Evolutionary conservation across 1,140 invertebrate genomes (phyloP), one percentile per base, ranked within the genome.

Genomic region (Anoplolepis gracilipes): DNA sequence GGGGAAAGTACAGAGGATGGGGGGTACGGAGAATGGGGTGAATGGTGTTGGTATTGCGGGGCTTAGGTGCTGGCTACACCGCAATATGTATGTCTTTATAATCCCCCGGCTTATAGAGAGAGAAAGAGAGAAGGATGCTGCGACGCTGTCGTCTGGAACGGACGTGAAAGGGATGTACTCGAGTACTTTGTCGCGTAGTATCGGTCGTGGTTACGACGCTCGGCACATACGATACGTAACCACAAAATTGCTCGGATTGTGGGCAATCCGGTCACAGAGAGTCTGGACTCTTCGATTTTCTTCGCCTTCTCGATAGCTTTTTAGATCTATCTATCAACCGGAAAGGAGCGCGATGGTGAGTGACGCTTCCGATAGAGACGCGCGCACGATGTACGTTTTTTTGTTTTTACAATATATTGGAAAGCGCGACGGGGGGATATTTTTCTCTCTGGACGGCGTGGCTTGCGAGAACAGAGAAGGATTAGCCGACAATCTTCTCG

Each of bases 31-130:
- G 73, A 22, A 33, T 55, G 42, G 75, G 42, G 64, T 84, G 67
- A 36, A 42, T 61, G 16, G 30, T 42, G 62, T 59, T 59, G 64
- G 53, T 87, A 88, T 90, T 91, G 85, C 81, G 33, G 33, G 59
- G 67, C 69, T 89, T 90, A 79, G 82, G 61, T 65, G 69, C 57
- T 90, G 85, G 90, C 81, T 87, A 57, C 64, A 86, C 25, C 22
- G 78, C 75, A 89, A 87, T 85, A 67, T 85, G 79, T 89, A 87
- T 86, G 82, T 86, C 90, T 90, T 89, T 77, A 86, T 91, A 90
- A 91, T 91, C 87, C 76, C 69, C n/a, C 53, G 49, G 72, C 75
- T 91, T 87, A 84, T 59, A 22, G 55, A 57, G 62, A 77, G 70
- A 85, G 42, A 69, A 65, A 53, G 55, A 81, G 42, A n/a, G n/a